Evolutionary conservation across 1,140 invertebrate species (phyloP), one percentile per base, ranked within the genome.

Genomic region (Dryas iulia): DNA sequence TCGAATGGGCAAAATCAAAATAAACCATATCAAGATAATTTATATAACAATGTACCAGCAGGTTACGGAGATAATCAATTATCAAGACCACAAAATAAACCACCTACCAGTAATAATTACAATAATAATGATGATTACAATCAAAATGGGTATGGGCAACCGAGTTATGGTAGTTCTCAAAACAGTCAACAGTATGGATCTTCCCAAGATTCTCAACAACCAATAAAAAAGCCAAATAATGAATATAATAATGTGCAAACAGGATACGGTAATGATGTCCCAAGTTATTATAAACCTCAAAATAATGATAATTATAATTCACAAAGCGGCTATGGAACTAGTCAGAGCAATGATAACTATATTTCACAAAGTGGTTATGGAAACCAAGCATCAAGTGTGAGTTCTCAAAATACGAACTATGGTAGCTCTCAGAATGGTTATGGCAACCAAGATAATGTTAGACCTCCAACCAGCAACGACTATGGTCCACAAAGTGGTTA

Each of bases 371-470:
- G 60, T 47, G 23, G 66, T 30, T 69, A 69, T 53, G 71, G 58
- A 18, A 25, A 24, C 47, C 66, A 66, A 30, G 53, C 23, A 14
- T 54, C 60, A 39, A 70, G 63, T 69, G n/a, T 35, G 10, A 62
- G 23, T 14, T 63, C 25, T 59, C 25, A 53, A 39, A 72, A 31
- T 68, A 66, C n/a, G n/a, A n/a, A n/a, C n/a, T n/a, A n/a, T 67
- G 69, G 54, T 12, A 73, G 18, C n/a, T 59, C 39, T 12, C 58
- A 73, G 67, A 70, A 47, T 47, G 56, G 59, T 54, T 74, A 78
- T 66, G 72, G 54, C 12, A 67, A 12, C 28, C 62, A 70, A 33
- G 39, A 11, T 39, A 70, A 59, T 64, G 14, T n/a, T 26, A 62
- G 26, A 10, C 62, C 18, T 54, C 31, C 24, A 39, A 68, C 30